A percentile compares a stretch with the other conserved stretches of the same genome.
phyloP scores from a whole-genome alignment of 2,797 vertebrate species.

The Pseudochromis fuscus region DNA sequence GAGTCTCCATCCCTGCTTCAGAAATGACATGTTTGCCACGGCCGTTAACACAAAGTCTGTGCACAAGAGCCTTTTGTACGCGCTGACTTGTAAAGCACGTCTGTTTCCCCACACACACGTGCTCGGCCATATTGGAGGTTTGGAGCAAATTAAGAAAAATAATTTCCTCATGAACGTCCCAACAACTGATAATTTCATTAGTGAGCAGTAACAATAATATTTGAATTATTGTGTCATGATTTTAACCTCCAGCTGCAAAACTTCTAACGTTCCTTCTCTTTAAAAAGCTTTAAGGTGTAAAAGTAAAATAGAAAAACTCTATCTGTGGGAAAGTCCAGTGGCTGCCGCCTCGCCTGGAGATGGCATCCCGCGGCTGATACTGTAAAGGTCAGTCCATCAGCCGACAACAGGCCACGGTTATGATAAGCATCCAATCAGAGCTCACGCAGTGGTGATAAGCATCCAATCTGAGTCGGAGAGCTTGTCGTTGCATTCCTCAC shows the following conservation, averaged over 20 bases:
- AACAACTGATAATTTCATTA: no score
- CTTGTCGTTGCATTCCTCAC: constrained; percentile 76
- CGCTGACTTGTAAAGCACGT: background rate
- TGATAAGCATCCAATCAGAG: constrained; percentile 79
- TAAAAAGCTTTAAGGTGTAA: constrained; percentile 46
- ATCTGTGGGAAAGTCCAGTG: constrained; percentile 39
- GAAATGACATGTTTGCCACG: background rate
- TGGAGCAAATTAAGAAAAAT: no score
- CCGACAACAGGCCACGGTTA: constrained; percentile 44
- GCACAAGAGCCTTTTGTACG: constrained; percentile 1
- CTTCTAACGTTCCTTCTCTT: no score
- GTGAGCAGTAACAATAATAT: no score
- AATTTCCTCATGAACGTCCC: no score
- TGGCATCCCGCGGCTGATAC: constrained; percentile 70
- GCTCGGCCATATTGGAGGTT: no score
- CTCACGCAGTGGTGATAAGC: constrained; percentile 59
- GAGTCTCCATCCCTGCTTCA: no score
- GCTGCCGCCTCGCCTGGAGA: constrained; percentile 27
- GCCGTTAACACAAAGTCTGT: constrained; percentile 15
- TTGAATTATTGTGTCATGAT: no score
- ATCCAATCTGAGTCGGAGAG: constrained; percentile 76
- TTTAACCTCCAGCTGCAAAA: no score
- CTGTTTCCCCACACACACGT: no score
- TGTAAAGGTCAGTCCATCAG: constrained; percentile 72
- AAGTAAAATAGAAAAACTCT: no score